Percentiles rank a stretch among this genome's conserved stretches.
Evolutionary conservation across 2,888 invertebrate genomes (phyloP).

Genomic region (Pinctada fucata): DNA sequence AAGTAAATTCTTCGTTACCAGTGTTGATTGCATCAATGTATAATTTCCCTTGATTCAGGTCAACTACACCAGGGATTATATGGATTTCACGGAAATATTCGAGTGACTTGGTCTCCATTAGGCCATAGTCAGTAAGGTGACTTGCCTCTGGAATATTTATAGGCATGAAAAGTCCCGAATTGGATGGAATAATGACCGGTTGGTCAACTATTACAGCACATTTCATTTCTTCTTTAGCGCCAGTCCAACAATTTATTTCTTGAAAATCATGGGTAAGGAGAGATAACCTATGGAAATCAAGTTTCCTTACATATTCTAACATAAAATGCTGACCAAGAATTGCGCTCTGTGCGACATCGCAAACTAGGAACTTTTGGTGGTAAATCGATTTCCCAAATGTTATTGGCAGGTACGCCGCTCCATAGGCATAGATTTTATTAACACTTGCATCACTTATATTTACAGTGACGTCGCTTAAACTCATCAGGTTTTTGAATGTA

Average conservation of each 20-base stretch:
- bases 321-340: constrained; percentile 39
- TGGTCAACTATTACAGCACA: neutral
- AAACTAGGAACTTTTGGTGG: constrained; percentile 20
- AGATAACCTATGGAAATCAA: constrained; percentile 1
- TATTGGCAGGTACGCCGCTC: no score
- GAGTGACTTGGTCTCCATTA: no score
- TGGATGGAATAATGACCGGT: neutral
- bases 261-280: neutral
- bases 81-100: no score
- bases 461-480: neutral
- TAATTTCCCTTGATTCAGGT: no score
- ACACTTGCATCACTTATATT: no score
- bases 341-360: constrained; percentile 26
- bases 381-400: no score
- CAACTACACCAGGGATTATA: no score
- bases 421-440: no score
- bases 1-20: neutral
- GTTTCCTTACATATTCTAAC: constrained; percentile 11
- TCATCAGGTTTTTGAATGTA: neutral
- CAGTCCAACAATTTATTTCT: constrained; percentile 13
- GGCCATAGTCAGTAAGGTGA: no score
- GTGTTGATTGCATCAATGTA: no score
- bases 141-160: no score
- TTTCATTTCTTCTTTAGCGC: neutral
- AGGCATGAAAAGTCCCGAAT: no score